Evolutionary conservation across 2,113 vertebrate species (phyloP).

Genomic region (Nettapus auritus): DNA sequence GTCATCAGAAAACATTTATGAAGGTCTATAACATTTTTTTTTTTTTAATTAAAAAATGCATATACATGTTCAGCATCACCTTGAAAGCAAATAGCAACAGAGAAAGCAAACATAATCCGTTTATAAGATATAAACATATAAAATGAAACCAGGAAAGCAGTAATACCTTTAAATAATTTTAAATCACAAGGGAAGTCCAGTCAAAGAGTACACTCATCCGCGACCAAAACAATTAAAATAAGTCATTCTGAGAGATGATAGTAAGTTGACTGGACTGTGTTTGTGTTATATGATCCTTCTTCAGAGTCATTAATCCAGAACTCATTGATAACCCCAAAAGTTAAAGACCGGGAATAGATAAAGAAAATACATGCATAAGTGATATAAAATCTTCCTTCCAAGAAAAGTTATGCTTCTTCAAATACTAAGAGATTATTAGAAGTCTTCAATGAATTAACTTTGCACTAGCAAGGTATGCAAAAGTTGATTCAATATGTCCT

Average conservation of each 20-base stretch:
- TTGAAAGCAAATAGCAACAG: not conserved
- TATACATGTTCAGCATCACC: not conserved
- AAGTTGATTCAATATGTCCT: not conserved
- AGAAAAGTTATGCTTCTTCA: not conserved
- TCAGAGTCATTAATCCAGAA: not conserved
- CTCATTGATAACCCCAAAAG: not conserved
- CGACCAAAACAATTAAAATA: not conserved
- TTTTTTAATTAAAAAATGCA: not conserved
- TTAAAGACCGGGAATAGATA: not conserved
- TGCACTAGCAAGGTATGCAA: not conserved
- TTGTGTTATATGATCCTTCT: not conserved
- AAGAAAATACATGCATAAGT: not conserved
- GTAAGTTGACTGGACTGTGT: not conserved
- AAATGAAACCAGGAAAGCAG: not conserved
- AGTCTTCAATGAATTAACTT: not conserved
- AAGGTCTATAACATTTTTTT: not conserved
- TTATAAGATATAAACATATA: not conserved
- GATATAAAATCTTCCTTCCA: not conserved
- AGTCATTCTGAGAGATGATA: not conserved
- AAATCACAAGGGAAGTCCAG: not conserved
- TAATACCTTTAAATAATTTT: not conserved
- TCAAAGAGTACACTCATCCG: not conserved
- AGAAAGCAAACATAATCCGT: not conserved
- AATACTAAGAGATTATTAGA: not conserved
- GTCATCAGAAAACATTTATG: not conserved